Conservation (phyloP, 2,888 invertebrate species). For the Acanthoscelides obtectus region DNA sequence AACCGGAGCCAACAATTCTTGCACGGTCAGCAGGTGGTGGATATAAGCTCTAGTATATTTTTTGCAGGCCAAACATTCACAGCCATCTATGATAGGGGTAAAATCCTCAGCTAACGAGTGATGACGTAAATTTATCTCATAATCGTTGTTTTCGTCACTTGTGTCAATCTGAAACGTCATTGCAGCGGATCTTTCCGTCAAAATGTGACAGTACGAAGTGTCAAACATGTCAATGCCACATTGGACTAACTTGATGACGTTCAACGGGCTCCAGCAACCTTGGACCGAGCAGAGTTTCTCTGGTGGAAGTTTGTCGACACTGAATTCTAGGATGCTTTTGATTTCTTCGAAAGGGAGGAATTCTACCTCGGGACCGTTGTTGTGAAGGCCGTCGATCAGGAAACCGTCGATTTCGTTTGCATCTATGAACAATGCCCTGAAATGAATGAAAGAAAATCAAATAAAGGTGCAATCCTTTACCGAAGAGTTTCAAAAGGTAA, state of each 20-base stretch:
- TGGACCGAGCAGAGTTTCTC: slow-evolving; percentile 68
- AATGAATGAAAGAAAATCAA: no score
- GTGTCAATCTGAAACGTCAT: slow-evolving; percentile 50
- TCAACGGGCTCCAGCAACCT: slow-evolving; percentile 74
- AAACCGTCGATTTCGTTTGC: slow-evolving; percentile 62
- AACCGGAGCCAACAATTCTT: slow-evolving; percentile 77
- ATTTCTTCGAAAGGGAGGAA: slow-evolving; percentile 52
- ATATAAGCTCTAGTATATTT: slow-evolving; percentile 84
- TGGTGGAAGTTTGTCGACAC: slow-evolving; percentile 56
- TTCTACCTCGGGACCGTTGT: slow-evolving; percentile 61
- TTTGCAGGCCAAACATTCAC: slow-evolving; percentile 74
- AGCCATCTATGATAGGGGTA: slow-evolving; percentile 62
- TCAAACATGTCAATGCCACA: slow-evolving; percentile 86
- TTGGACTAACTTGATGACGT: slow-evolving; percentile 66
- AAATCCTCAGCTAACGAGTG: slow-evolving; percentile 69
- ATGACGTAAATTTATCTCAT: slow-evolving; percentile 58
- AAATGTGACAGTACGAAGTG: slow-evolving; percentile 71
- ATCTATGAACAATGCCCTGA: slow-evolving; percentile 51
- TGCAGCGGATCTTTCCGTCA: slow-evolving; percentile 66
- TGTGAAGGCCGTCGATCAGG: slow-evolving; percentile 77
- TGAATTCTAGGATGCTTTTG: slow-evolving; percentile 57
- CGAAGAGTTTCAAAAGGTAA: no score
- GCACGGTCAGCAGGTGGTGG: slow-evolving; percentile 77
- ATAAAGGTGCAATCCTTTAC: no score
- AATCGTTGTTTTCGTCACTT: slow-evolving; percentile 40